Conservation (phyloP, 2,797 vertebrate species). For the Avahi laniger region DNA sequence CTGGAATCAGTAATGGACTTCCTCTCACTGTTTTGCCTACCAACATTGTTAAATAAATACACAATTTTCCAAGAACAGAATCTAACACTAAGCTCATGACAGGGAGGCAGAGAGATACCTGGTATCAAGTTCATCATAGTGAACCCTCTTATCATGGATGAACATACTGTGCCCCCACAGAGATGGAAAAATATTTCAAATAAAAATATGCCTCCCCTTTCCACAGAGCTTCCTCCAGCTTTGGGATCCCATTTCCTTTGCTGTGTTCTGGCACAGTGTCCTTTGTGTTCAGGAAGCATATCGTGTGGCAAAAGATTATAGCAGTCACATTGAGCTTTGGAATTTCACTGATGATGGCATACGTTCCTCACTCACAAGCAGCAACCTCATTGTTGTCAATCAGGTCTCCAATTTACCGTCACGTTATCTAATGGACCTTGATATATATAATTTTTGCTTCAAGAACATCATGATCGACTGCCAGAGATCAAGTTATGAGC, state of each 20-base stretch:
- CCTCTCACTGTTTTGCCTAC: not conserved
- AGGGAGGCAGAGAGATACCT: not conserved
- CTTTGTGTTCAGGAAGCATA: not conserved
- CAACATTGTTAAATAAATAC: not conserved
- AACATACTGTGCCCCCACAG: not conserved
- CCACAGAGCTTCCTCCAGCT: not conserved
- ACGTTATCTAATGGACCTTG: not conserved
- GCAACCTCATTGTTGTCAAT: not conserved
- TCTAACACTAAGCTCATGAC: not conserved
- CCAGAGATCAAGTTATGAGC: not conserved
- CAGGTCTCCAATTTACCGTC: not conserved
- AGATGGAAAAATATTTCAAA: not conserved
- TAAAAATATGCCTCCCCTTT: not conserved
- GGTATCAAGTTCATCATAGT: too few species aligned
- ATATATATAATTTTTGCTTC: not conserved
- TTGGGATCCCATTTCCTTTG: not conserved
- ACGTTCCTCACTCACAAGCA: not conserved
- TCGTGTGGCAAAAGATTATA: not conserved
- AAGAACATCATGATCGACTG: not conserved
- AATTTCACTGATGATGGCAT: not conserved
- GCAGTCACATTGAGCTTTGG: not conserved
- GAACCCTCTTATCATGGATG: not conserved
- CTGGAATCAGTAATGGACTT: not conserved
- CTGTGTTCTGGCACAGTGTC: not conserved
- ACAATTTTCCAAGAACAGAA: not conserved